Conservation (phyloP, 2,113 vertebrate species). For the Glaucidium brasilianum region DNA sequence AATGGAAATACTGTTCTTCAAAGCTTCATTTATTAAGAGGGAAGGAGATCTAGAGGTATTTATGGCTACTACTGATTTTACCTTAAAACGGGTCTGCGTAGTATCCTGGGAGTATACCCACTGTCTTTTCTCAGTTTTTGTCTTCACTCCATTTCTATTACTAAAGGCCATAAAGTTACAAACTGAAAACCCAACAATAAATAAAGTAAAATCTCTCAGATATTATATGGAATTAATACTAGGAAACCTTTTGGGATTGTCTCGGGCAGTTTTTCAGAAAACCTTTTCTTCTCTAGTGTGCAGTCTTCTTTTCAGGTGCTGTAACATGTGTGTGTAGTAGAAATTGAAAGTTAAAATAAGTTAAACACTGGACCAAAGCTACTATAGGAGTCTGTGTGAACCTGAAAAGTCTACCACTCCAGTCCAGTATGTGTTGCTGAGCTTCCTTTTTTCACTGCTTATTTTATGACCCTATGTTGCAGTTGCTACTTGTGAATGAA, state of each 20-base stretch:
- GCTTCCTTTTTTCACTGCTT: neutral
- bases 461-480: neutral
- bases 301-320: neutral
- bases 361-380: neutral
- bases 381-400: neutral
- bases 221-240: neutral
- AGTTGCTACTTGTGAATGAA: neutral
- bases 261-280: neutral
- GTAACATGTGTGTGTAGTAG: neutral
- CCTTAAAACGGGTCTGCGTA: neutral
- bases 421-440: neutral
- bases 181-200: neutral
- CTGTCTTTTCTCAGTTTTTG: neutral
- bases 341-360: neutral
- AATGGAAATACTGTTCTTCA: neutral
- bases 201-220: neutral
- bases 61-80: neutral
- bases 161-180: neutral
- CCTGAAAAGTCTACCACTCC: neutral
- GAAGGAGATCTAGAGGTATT: neutral
- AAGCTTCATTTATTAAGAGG: neutral
- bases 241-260: neutral
- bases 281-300: neutral
- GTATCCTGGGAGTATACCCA: neutral
- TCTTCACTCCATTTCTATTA: neutral